Evolutionary conservation across 2,113 vertebrate genomes (phyloP).

Genomic region (Podarcis raffonei): DNA sequence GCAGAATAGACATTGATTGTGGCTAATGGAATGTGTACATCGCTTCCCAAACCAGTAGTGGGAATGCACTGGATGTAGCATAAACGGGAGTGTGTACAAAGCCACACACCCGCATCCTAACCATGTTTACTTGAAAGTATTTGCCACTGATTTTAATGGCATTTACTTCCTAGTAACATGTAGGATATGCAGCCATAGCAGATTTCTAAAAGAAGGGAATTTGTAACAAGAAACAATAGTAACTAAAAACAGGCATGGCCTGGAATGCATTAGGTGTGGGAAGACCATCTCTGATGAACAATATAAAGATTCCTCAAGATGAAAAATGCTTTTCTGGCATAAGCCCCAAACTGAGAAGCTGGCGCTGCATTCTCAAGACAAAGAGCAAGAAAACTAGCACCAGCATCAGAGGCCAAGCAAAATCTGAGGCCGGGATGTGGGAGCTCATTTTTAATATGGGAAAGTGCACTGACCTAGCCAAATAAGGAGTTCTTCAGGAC

Average conservation of each 20-base stretch:
- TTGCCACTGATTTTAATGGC: neutral
- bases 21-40: too few species aligned
- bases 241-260: neutral
- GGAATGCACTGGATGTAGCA: too few species aligned
- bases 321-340: neutral
- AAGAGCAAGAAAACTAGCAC: neutral
- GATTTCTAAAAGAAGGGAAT: neutral
- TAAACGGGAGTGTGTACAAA: too few species aligned
- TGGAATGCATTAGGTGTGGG: neutral
- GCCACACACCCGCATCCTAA: neutral
- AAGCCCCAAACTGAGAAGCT: neutral
- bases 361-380: neutral
- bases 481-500: neutral
- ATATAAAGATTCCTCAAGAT: neutral
- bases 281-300: neutral
- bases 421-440: neutral
- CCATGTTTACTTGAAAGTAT: neutral
- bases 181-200: neutral
- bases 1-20: neutral
- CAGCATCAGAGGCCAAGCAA: neutral
- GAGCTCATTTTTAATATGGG: neutral
- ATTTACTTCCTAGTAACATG: neutral
- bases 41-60: too few species aligned
- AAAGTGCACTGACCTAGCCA: neutral
- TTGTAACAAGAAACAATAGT: constrained; percentile 7